Percentiles rank a stretch among this genome's conserved stretches.
Conservation (phyloP, 1,140 invertebrate species). For the Mesaphorura yosii region DNA sequence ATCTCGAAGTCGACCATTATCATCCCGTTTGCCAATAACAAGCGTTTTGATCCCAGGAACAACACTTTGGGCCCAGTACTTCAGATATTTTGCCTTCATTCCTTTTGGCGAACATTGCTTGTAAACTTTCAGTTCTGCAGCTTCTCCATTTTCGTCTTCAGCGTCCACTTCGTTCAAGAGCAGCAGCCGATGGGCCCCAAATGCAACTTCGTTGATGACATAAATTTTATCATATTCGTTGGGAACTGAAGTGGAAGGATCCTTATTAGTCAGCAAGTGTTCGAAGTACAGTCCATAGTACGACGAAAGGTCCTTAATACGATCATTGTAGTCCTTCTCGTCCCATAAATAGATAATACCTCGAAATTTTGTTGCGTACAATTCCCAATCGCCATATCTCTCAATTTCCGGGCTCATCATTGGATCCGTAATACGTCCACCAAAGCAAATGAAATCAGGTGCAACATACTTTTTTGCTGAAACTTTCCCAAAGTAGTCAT, state of each 20-base stretch:
- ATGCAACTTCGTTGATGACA: background rate
- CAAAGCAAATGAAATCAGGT: slow-evolving; percentile 4
- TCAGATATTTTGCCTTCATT: no score
- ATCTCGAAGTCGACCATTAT: no score
- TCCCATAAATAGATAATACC: slow-evolving; percentile 5
- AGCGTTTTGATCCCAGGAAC: no score
- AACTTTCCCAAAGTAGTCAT: background rate
- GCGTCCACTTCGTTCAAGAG: slow-evolving; percentile 1
- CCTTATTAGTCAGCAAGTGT: background rate
- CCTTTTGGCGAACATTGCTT: no score
- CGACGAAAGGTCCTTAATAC: background rate
- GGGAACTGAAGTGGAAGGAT: background rate
- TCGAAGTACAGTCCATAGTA: slow-evolving; percentile 3
- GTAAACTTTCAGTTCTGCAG: no score
- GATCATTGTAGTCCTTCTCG: background rate
- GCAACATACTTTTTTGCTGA: background rate
- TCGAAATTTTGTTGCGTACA: slow-evolving; percentile 1
- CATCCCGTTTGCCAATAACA: no score
- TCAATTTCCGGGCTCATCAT: background rate
- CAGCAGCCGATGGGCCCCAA: slow-evolving; percentile 3
- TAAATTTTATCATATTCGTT: slow-evolving; percentile 4
- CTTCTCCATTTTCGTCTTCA: background rate
- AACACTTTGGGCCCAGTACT: no score
- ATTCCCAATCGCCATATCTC: slow-evolving; percentile 1
- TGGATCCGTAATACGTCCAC: slow-evolving; percentile 1